Evolutionary conservation across 1,140 invertebrate genomes (phyloP), one percentile per base, ranked within the genome.

Genomic region (Gryon sp.): DNA sequence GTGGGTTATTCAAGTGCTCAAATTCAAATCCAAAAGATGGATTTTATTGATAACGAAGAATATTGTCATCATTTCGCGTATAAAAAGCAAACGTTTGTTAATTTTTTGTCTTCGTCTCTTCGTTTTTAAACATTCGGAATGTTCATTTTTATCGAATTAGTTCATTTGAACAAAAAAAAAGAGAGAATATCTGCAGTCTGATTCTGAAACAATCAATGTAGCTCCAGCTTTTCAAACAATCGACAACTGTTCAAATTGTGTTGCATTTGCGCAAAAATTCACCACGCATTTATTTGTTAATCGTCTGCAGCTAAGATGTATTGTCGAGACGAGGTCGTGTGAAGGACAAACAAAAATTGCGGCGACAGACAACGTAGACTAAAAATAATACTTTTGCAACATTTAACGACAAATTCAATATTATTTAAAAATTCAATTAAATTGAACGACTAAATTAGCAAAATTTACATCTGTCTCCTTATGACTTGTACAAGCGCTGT

Each of bases 211-310:
- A 75, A 69, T 73, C 50, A 41, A 63, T 52, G 55, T 46, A 52
- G 45, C 66, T 15, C 55, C 80, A 80, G 65, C 78, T 83, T 75
- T 69, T 66, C 66, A 84, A 83, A 83, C 77, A 82, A 48, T 11
- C 20, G 36, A 34, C 80, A 82, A 79, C 81, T 84, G 81, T 83
- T 72, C 75, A 83, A 83, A 83, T 78, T 40, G n/a, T 48, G 59
- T 50, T 72, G 73, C 60, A 75, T 52, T 76, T 70, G 60, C 59
- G 57, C 70, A 80, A 82, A 80, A 72, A 65, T 68, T 76, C 73
- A 76, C 41, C 45, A 62, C 60, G 76, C 73, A 59, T 81, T 78
- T 83, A 81, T 83, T 83, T 83, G 76, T 78, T 66, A 59, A 80
- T 80, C 62, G 80, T 85, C 80, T 83, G 80, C 65, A 45, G 65